Evolutionary conservation across 1,140 invertebrate species (phyloP).

Genomic region (Eupeodes corollae): DNA sequence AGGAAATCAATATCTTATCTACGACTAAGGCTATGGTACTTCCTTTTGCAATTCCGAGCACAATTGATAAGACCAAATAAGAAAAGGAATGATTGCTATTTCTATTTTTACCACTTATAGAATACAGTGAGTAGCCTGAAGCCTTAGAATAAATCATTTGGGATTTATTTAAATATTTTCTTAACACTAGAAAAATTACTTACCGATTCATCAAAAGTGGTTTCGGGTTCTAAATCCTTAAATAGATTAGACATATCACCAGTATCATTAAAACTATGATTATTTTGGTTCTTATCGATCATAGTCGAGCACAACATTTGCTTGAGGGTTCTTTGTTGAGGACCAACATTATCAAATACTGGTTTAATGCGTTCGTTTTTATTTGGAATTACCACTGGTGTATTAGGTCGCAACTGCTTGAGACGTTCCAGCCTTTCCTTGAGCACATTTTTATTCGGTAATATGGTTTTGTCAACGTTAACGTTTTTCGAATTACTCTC

Average conservation of each 20-base stretch:
- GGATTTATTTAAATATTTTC: no score
- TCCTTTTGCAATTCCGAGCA: no score
- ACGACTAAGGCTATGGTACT: no score
- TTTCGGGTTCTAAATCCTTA: slow-evolving; percentile 19
- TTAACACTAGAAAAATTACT: background rate
- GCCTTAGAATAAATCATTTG: no score
- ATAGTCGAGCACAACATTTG: slow-evolving; percentile 27
- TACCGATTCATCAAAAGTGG: slow-evolving; percentile 25
- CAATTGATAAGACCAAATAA: no score
- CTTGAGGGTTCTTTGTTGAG: slow-evolving; percentile 17
- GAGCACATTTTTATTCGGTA: background rate
- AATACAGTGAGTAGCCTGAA: no score
- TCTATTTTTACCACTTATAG: no score
- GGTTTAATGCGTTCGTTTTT: slow-evolving; percentile 2
- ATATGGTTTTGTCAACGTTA: background rate
- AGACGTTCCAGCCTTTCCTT: slow-evolving; percentile 18
- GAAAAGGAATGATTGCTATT: no score
- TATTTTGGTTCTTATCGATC: slow-evolving; percentile 5
- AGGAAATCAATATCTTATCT: no score
- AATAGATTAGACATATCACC: slow-evolving; percentile 14
- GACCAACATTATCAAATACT: slow-evolving; percentile 6
- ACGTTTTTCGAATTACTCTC: background rate
- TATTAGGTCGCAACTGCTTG: slow-evolving; percentile 12
- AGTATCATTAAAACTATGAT: background rate
- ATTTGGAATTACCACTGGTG: slow-evolving; percentile 8